Base-by-base conservation (phyloP, 2,888 invertebrate genomes). In the Caenorhabditis plicata region DNA sequence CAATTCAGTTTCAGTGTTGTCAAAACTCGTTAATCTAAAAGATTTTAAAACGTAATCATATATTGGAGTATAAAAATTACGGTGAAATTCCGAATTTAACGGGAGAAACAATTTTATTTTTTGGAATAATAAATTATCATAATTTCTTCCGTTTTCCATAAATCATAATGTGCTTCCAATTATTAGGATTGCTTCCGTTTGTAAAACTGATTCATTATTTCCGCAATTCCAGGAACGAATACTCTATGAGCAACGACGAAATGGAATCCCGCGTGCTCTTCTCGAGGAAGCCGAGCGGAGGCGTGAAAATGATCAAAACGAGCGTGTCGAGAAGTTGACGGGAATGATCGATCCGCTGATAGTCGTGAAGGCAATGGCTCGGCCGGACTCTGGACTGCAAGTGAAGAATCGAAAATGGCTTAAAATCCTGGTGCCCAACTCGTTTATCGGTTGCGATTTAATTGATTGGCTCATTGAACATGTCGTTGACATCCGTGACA, bases 381-480 rank as follows among this genome's bases (percentile, higher is more conserved):
- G 91, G 73, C 90, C 92, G 0, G 93, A 96, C 80, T 95, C 94
- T 23, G 93, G 96, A 0, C 85, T 98, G 42, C 95, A 95, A 84
- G 92, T 98, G 61, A 87, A 94, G 55, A 95, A 98, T 84, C 86
- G 98, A 9, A 92, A 94, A 89, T 99, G 98, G 98, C 85, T 98
- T 25, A 98, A 98, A 85, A 96, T 98, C 68, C 93, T 92, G 20
- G 96, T 98, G 80, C 94, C 95, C 47, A 93, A 92, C 85, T 95
- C 98, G 63, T 98, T 98, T 85, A 94, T 98, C 80, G 77, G 78
- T 9, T 57, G 68, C 8, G 77, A 76, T 35, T 49, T 78, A 7
- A 64, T 78, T 20, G 70, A 72, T 25, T 78, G 78, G 78, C 56
- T 78, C 22, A 38, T 75, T 8, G 68, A 75, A 38, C 68, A 77